A percentile compares a stretch with the other conserved stretches of the same genome.
phyloP scores from a whole-genome alignment of 2,797 vertebrate genomes.

The Tangara arthus region DNA sequence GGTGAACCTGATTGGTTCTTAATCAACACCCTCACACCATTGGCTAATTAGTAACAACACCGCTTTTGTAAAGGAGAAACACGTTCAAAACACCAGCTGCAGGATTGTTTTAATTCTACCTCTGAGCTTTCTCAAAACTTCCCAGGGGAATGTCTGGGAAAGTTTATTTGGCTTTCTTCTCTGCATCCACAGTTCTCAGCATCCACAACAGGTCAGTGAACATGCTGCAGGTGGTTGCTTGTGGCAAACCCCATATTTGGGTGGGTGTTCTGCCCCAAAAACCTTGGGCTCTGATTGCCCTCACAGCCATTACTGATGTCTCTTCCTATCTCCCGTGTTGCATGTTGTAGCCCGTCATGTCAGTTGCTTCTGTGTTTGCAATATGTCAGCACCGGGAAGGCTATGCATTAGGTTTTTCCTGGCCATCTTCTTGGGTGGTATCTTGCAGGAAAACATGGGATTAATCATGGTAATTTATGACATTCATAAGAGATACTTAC shows the following conservation, averaged over 20 bases:
- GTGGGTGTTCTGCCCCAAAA: neutral
- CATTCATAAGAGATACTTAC: neutral
- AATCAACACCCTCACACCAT: neutral
- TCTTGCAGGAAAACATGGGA: fast-evolving
- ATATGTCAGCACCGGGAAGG: neutral
- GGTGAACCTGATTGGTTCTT: neutral
- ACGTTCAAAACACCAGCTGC: neutral
- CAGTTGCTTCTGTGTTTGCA: neutral
- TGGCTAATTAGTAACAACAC: neutral
- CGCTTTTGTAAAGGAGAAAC: neutral
- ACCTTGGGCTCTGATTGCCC: neutral
- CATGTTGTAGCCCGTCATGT: neutral
- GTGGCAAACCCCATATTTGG: neutral
- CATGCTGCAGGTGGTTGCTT: neutral
- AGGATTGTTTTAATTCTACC: neutral
- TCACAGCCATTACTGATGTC: neutral
- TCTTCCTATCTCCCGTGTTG: neutral
- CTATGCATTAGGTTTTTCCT: neutral
- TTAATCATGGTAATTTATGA: neutral
- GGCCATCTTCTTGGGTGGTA: neutral
- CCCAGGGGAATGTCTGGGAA: neutral
- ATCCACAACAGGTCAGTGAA: neutral
- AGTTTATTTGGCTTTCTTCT: neutral
- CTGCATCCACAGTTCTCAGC: neutral
- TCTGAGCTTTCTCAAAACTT: neutral